Evolutionary conservation across 2,113 vertebrate genomes (phyloP).

Genomic region (Pseudopodoces humilis): DNA sequence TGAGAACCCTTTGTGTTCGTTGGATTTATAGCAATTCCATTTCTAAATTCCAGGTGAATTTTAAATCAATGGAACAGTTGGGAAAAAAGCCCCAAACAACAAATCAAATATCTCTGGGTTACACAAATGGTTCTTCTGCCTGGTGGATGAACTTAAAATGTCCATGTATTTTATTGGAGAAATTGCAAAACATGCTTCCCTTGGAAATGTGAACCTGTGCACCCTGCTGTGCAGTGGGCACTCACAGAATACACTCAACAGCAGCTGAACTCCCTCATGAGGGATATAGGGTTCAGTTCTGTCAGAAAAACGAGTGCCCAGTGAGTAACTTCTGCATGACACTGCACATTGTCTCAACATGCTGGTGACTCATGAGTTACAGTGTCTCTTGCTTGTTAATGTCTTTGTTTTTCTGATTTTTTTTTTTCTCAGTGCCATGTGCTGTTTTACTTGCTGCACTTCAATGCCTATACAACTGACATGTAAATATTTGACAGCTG

Average conservation of each 20-base stretch:
- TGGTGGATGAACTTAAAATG: not conserved
- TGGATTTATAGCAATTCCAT: not conserved
- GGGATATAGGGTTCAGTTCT: not conserved
- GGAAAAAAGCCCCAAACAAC: not conserved
- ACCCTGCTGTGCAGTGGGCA: not conserved
- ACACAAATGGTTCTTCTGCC: not conserved
- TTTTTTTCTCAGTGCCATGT: not conserved
- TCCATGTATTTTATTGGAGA: not conserved
- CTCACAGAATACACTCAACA: not conserved
- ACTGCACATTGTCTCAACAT: rapidly evolving
- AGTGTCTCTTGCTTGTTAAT: not conserved
- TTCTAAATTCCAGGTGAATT: not conserved
- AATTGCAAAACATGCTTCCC: not conserved
- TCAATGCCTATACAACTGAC: not conserved
- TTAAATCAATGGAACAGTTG: not conserved
- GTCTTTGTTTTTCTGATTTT: not conserved
- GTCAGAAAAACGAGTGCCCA: not conserved
- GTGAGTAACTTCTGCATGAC: not conserved
- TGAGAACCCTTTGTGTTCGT: not conserved
- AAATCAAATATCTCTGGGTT: not conserved
- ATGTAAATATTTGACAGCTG: not conserved
- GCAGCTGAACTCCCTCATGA: not conserved
- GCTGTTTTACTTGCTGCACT: not conserved
- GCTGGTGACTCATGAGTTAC: rapidly evolving
- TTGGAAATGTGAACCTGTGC: not conserved